Evolutionary conservation across 1,140 invertebrate species (phyloP).

Genomic region (Phortica variegata): DNA sequence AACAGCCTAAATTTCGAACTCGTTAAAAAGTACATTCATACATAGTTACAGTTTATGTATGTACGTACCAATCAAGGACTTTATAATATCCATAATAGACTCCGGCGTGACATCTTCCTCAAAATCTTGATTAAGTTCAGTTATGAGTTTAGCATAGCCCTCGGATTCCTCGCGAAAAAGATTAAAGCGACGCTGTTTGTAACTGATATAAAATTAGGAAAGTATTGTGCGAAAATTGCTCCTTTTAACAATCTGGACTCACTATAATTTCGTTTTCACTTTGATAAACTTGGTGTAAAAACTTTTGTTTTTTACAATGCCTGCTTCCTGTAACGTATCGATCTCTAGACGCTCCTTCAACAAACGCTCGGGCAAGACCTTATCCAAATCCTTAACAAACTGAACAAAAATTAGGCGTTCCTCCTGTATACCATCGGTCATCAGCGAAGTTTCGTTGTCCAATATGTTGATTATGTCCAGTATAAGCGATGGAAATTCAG

Average conservation of each 20-base stretch:
- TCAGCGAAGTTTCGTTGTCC: slow-evolving; percentile 71
- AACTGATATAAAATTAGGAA: slow-evolving; percentile 64
- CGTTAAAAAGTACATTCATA: neutral
- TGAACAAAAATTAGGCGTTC: slow-evolving; percentile 74
- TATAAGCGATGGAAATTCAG: slow-evolving; percentile 73
- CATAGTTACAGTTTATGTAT: neutral
- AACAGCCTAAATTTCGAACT: slow-evolving; percentile 74
- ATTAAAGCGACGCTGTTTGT: slow-evolving; percentile 99
- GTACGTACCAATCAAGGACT: slow-evolving; percentile 84
- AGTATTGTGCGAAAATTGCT: slow-evolving; percentile 1
- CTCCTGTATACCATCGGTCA: slow-evolving; percentile 63
- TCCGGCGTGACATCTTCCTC: slow-evolving; percentile 65
- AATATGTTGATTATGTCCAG: slow-evolving; percentile 77
- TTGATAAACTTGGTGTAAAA: slow-evolving; percentile 97
- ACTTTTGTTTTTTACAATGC: slow-evolving; percentile 87
- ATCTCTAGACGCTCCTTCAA: slow-evolving; percentile 91
- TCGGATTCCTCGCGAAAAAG: slow-evolving; percentile 98
- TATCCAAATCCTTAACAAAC: slow-evolving; percentile 76
- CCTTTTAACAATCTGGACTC: slow-evolving; percentile 60
- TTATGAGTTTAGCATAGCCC: slow-evolving; percentile 96
- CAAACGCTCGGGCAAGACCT: slow-evolving; percentile 80
- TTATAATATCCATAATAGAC: slow-evolving; percentile 78
- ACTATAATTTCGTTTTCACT: slow-evolving; percentile 97
- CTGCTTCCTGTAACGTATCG: slow-evolving; percentile 88
- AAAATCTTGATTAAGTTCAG: slow-evolving; percentile 91